Percentiles rank a stretch among this genome's conserved stretches.
Evolutionary conservation across 2,113 vertebrate genomes (phyloP).

Genomic region (Dasyurus viverrinus): DNA sequence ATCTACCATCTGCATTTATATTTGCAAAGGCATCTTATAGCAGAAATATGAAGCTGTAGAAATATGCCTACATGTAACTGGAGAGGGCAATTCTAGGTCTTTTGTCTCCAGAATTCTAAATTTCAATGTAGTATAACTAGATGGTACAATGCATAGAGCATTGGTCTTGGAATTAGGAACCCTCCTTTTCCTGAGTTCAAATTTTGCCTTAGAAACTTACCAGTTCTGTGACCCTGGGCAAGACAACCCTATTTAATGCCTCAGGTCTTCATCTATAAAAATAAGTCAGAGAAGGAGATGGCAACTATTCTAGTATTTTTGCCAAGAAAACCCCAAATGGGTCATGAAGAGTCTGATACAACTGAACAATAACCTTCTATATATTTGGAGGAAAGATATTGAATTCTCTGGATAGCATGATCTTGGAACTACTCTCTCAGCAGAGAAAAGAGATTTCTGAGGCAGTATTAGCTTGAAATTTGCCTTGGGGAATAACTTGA

Average conservation of each 20-base stretch:
- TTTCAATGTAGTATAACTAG: background rate
- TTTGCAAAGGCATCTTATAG: background rate
- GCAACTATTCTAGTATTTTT: background rate
- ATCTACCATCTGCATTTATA: background rate
- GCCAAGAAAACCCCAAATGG: background rate
- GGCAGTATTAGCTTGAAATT: background rate
- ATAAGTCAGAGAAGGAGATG: background rate
- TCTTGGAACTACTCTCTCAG: background rate
- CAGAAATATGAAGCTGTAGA: background rate
- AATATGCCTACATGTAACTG: background rate
- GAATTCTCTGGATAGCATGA: background rate
- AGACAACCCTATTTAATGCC: background rate
- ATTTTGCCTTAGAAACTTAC: background rate
- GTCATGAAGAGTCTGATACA: background rate
- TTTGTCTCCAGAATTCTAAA: background rate
- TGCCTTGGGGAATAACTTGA: background rate
- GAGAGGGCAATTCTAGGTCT: background rate
- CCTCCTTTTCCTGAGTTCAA: background rate
- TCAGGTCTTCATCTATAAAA: background rate
- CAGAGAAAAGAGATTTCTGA: background rate
- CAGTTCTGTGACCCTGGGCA: background rate
- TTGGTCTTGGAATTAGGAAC: background rate
- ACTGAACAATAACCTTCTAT: background rate
- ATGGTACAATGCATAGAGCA: background rate
- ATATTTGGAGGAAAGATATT: background rate